Base-by-base conservation (phyloP, 1,140 invertebrate genomes). In the Eumeta japonica region DNA sequence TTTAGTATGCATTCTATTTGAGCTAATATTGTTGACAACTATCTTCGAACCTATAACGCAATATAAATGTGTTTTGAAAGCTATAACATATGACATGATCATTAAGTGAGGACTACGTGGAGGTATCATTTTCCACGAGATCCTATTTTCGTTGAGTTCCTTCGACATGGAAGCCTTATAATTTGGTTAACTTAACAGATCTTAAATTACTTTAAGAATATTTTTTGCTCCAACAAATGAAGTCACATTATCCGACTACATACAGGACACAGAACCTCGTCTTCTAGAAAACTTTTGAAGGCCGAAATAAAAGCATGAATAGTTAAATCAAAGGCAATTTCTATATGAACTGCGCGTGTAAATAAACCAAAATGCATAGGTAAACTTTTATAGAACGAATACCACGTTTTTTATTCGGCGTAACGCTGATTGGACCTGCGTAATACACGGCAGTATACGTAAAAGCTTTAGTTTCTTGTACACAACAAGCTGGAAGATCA, bases 311-410 rank as follows among this genome's bases (percentile, higher is more conserved):
- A n/a, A n/a, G n/a, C n/a, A n/a, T n/a, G n/a, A n/a, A n/a, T n/a
- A n/a, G n/a, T n/a, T n/a, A n/a, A n/a, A n/a, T n/a, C n/a, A n/a
- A n/a, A n/a, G n/a, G n/a, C n/a, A n/a, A n/a, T n/a, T 43, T 77
- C 68, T n/a, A 77, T 35, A 36, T 76, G 72, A n/a, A 71, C 45
- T 1, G 61, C 66, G 32, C 56, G 57, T 2, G 70, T 70, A 0
- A 45, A 43, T 38, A 70, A 62, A 44, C 71, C 76, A 1, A 73
- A 42, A 46, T 75, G 75, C 10, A 76, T 14, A 16, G 53, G 50
- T 3, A 71, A 35, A 33, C 1, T 50, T n/a, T n/a, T n/a, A n/a
- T n/a, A n/a, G n/a, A n/a, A n/a, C n/a, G n/a, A n/a, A n/a, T n/a
- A n/a, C n/a, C 54, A 10, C 59, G 46, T 10, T 47, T 42, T 19